Percentiles rank a stretch among this genome's conserved stretches.
Conservation (phyloP, 1,140 invertebrate genomes). For the Aphelinus certus region DNA sequence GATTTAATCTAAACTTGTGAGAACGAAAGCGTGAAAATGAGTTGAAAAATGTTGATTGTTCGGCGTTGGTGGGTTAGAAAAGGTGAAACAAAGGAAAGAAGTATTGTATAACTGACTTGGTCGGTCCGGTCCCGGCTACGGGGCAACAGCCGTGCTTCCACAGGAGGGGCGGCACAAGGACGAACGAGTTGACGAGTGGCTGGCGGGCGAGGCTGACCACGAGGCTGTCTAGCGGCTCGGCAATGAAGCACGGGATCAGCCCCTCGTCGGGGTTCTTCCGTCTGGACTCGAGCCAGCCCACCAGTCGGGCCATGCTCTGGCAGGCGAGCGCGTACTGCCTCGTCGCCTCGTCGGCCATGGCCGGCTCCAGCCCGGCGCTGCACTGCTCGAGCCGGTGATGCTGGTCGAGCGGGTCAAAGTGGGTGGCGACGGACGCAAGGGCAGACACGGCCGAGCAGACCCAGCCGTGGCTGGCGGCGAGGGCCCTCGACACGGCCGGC, state of each 20-base stretch:
- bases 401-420: slow-evolving; percentile 51
- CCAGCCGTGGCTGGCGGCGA: slow-evolving; percentile 59
- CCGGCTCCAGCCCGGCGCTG: slow-evolving; percentile 49
- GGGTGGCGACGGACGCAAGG: slow-evolving; percentile 52
- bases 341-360: slow-evolving; percentile 56
- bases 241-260: slow-evolving; percentile 63
- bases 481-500: slow-evolving; percentile 52
- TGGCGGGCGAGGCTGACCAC: slow-evolving; percentile 71
- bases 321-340: slow-evolving; percentile 60
- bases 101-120: slow-evolving; percentile 49
- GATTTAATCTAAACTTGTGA: background rate
- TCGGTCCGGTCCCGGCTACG: slow-evolving; percentile 61
- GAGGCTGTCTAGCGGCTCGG: slow-evolving; percentile 57
- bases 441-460: slow-evolving; percentile 64
- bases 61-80: too few relatives aligned
- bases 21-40: background rate
- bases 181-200: slow-evolving; percentile 73
- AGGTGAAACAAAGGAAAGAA: too few relatives aligned
- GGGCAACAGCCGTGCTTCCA: slow-evolving; percentile 74
- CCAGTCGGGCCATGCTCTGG: slow-evolving; percentile 63
- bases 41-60: too few relatives aligned
- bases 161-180: slow-evolving; percentile 72
- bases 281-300: slow-evolving; percentile 67
- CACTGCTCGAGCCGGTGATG: slow-evolving; percentile 50
- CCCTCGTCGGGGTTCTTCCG: slow-evolving; percentile 49